phyloP scores from a whole-genome alignment of 2,888 invertebrate species.

The Leptopilina drosophilae region DNA sequence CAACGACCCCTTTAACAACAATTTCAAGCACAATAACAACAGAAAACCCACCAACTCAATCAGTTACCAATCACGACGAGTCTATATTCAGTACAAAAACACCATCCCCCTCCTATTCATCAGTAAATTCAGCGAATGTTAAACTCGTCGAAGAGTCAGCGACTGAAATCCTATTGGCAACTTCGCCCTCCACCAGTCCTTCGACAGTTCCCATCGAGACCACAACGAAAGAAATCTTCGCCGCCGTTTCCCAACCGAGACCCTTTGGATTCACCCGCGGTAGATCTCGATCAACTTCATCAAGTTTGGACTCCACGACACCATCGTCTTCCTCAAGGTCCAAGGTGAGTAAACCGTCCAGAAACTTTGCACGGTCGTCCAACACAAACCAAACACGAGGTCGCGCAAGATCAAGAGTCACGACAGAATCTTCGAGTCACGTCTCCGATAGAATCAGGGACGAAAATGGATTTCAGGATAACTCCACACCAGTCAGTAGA shows the following conservation, averaged over 20 bases:
- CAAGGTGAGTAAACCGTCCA: conserved; percentile 75
- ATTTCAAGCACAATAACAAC: conserved; percentile 45
- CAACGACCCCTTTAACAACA: conserved; percentile 59
- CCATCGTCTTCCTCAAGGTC: conserved; percentile 59
- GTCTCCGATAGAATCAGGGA: conserved; percentile 52
- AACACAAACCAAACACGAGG: conserved; percentile 64
- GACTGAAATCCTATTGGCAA: conserved; percentile 69
- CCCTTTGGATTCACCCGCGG: conserved; percentile 78
- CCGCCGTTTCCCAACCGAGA: conserved; percentile 78
- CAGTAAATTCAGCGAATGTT: conserved; percentile 52
- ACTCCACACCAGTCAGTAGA: conserved; percentile 47
- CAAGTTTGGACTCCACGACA: conserved; percentile 56
- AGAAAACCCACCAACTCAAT: conserved; percentile 39
- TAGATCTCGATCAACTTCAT: conserved; percentile 74
- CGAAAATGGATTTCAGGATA: conserved; percentile 51
- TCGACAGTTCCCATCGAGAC: conserved; percentile 52
- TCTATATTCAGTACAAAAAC: conserved; percentile 22
- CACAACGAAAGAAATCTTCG: conserved; percentile 60
- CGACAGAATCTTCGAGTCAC: conserved; percentile 47
- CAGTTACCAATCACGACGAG: conserved; percentile 10
- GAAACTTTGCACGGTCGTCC: conserved; percentile 72
- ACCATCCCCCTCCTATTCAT: conserved; percentile 41
- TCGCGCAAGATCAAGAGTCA: conserved; percentile 63
- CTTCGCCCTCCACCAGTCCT: conserved; percentile 56
- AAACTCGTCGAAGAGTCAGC: conserved; percentile 69